Evolutionary conservation across 2,113 vertebrate species (phyloP).

Genomic region (Suncus etruscus): DNA sequence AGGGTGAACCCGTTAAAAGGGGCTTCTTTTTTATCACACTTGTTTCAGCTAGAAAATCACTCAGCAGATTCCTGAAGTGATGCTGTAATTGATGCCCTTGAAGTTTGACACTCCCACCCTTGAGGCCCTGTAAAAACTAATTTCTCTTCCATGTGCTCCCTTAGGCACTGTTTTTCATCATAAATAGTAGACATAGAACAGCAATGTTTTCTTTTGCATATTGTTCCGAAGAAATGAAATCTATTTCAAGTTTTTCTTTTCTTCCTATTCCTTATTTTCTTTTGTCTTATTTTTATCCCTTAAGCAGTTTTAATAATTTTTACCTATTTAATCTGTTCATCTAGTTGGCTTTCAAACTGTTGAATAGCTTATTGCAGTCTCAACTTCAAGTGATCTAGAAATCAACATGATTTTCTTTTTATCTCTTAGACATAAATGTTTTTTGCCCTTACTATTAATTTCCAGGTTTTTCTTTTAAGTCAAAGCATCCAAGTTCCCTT

Average conservation of each 20-base stretch:
- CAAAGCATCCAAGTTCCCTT: conserved; percentile 26
- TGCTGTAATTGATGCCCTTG: background rate
- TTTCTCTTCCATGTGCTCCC: conserved; percentile 2
- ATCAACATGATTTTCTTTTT: conserved; percentile 16
- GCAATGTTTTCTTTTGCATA: conserved; percentile 1
- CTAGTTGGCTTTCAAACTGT: background rate
- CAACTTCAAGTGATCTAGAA: conserved; percentile 11
- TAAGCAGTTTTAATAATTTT: background rate
- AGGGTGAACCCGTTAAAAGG: background rate
- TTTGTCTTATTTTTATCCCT: background rate
- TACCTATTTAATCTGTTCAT: conserved; percentile 3
- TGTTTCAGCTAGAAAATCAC: conserved; percentile 45
- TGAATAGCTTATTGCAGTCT: background rate
- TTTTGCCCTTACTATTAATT: background rate
- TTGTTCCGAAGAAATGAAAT: conserved; percentile 38
- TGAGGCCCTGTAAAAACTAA: background rate
- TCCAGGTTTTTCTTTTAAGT: background rate
- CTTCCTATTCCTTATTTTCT: no score
- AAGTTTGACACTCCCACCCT: background rate
- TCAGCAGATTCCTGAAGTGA: conserved; percentile 8
- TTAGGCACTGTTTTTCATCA: conserved; percentile 22
- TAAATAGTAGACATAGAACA: background rate
- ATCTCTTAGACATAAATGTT: background rate
- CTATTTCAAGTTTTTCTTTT: conserved; percentile 7
- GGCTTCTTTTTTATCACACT: conserved; percentile 37